Base-by-base conservation (phyloP, 2,113 vertebrate species). In the Alectura lathami region DNA sequence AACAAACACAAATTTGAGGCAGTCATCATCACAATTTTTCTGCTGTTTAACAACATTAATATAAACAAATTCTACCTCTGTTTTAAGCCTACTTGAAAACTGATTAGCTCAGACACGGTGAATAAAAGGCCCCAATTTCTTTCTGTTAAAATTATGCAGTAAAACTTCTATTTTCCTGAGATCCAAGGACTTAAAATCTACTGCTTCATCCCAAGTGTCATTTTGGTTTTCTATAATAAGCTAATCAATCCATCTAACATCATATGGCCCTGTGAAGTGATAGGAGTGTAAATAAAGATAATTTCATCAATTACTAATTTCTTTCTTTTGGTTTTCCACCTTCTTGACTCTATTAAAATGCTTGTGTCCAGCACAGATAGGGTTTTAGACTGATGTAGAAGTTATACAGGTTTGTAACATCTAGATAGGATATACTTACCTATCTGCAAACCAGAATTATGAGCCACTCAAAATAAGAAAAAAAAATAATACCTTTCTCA, bases 321-420 rank as follows among this genome's bases (percentile, higher is more conserved):
- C 80, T 92, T 94, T 89, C 60, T 89, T 94, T 48, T 34, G 26
- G 32, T 81, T 91, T 95, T 94, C 64, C 76, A 88, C 78, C 30
- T 70, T 86, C 82, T 86, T 92, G 50, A 77, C 26, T 91, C 67
- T 74, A 53, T 88, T 70, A 62, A 57, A 83, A 63, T 54, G 32
- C n/a, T 79, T 83, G 32, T 62, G 77, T 83, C 16, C 54, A 85
- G 54, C 26, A 29, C 20, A 66, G 36, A 42, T 24, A 40, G 40
- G 74, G 87, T 69, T 89, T 93, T 85, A 45, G n/a, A 42, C 26
- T 53, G 13, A 79, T 78, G 53, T 87, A 62, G 42, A 91, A 76
- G 38, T 24, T 57, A 73, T 13, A 64, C 26, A 73, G 63, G 27
- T 20, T 76, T 89, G 12, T 53, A 68, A 72, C 29, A 32, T 13